These are phyloP conservation scores for Formicarius rufipectus DNA, from an alignment of 2,113 vertebrate genomes.

Conservation along the genomic window DNA sequence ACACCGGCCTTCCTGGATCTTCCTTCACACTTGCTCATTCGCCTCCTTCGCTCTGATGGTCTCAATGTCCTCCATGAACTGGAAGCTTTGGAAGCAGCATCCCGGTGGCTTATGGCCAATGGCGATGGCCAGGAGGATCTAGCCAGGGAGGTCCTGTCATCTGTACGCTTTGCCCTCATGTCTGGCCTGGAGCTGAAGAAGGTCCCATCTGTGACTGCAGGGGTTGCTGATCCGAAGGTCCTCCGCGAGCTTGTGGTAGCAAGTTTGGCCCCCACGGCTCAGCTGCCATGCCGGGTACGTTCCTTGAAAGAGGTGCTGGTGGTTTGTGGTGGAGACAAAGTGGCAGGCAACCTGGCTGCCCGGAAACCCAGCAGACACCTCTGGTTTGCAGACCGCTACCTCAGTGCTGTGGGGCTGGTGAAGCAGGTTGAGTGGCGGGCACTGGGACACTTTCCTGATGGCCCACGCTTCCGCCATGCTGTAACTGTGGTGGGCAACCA, in stretches of 20 bases:
- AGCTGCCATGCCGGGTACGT: constrained; percentile 74
- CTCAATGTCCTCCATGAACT: constrained; percentile 83
- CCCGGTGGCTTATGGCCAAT: constrained; percentile 82
- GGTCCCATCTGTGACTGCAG: constrained; percentile 73
- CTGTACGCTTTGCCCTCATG: constrained; percentile 89
- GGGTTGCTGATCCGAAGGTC: constrained; percentile 52
- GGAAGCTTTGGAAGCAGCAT: constrained; percentile 80
- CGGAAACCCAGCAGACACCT: constrained; percentile 77
- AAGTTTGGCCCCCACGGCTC: constrained; percentile 47
- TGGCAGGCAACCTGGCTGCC: constrained; percentile 74
- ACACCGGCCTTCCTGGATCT: constrained; percentile 82
- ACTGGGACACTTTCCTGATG: constrained; percentile 81
- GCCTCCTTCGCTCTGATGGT: constrained; percentile 75
- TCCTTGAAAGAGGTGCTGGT: constrained; percentile 79
- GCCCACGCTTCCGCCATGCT: constrained; percentile 85
- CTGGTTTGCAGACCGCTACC: constrained; percentile 85
- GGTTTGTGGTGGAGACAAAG: constrained; percentile 84
- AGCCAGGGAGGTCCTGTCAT: constrained; percentile 76
- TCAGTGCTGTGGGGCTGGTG: constrained; percentile 82
- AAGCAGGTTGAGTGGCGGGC: constrained; percentile 86
- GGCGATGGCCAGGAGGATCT: constrained; percentile 65
- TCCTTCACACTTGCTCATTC: constrained; percentile 73
- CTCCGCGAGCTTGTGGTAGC: constrained; percentile 47
- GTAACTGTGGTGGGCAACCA: constrained; percentile 69
- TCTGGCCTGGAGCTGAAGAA: constrained; percentile 86